Base-by-base conservation (phyloP, 2,113 vertebrate species). In the Caretta caretta region DNA sequence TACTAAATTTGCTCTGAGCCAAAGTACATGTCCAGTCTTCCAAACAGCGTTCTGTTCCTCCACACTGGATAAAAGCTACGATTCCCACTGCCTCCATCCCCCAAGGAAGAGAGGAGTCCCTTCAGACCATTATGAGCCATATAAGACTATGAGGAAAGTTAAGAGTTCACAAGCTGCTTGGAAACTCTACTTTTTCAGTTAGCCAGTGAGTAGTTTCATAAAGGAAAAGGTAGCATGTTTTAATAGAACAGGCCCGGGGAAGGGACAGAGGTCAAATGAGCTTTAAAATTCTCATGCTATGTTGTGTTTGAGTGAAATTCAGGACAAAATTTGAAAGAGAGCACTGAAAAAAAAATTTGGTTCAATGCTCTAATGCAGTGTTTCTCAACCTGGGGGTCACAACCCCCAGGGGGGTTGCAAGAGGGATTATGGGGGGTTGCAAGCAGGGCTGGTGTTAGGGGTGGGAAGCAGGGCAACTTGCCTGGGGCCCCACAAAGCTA, bases 11-110 rank as follows among this genome's bases (percentile, higher is more conserved):
- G 86, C 84, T 91, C 10, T 3, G 82, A 91, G 86, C 82, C 48
- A 69, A 12, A 87, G 27, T 89, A 93, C 92, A 95, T 17, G 90
- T 92, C 75, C 96, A 96, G 94, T 75, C 86, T 81, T 94, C 81
- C 83, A 83, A 90, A 49, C 91, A 82, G 5, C 3, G n/a, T 22
- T 38, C 57, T 48, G 42, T 88, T 29, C 50, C 29, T 75, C 35
- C 42, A 59, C 5, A n/a, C 89, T 53, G 83, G 11, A 57, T 76
- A 62, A 27, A 94, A 65, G 22, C n/a, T 75, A n/a, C 65, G 27
- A 89, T 56, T 29, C 27, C 86, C 22, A 90, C n/a, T 91, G 38
- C 20, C 80, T 14, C 38, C 25, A 35, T n/a, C 42, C 65, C 42
- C 27, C 87, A 22, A 86, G 35, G 38, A 56, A 48, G 78, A 92